Conservation (phyloP, 2,797 vertebrate species). For the Hafferia zeledoni region DNA sequence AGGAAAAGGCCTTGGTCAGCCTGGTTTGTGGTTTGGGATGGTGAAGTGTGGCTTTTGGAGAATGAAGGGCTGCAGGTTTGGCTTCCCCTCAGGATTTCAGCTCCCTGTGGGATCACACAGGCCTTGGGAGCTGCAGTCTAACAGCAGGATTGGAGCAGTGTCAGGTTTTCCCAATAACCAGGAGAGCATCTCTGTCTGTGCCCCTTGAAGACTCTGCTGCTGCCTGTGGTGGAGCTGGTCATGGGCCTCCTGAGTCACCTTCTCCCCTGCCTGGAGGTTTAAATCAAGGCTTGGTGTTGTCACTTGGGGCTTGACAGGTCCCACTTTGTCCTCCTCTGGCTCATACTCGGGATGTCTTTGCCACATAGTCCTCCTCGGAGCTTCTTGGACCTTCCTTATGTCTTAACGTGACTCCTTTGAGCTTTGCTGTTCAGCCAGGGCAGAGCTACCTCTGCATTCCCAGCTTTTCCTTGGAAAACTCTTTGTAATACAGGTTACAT, state of each 20-base stretch:
- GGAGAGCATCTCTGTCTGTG: neutral
- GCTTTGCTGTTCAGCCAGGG: neutral
- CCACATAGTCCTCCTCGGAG: fast-evolving
- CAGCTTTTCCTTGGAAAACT: neutral
- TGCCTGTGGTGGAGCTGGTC: fast-evolving
- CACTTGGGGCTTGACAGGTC: neutral
- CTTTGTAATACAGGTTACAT: neutral
- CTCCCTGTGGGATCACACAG: neutral
- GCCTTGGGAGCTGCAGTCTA: fast-evolving
- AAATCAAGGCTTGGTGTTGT: neutral
- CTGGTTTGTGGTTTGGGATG: neutral
- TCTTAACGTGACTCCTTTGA: neutral
- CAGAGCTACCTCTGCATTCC: neutral
- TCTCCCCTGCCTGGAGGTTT: neutral
- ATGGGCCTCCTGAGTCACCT: fast-evolving
- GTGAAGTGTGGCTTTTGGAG: neutral
- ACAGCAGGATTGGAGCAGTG: fast-evolving
- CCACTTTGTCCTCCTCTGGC: neutral
- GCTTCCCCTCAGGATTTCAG: neutral
- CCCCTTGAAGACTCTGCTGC: neutral
- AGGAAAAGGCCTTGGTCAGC: neutral
- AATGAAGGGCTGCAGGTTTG: fast-evolving
- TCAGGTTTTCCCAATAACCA: neutral
- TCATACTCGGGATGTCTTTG: neutral
- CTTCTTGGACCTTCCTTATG: fast-evolving